A percentile compares a stretch with the other conserved stretches of the same genome.
phyloP scores from a whole-genome alignment of 2,888 invertebrate genomes.

The Palloptera scutellata region DNA sequence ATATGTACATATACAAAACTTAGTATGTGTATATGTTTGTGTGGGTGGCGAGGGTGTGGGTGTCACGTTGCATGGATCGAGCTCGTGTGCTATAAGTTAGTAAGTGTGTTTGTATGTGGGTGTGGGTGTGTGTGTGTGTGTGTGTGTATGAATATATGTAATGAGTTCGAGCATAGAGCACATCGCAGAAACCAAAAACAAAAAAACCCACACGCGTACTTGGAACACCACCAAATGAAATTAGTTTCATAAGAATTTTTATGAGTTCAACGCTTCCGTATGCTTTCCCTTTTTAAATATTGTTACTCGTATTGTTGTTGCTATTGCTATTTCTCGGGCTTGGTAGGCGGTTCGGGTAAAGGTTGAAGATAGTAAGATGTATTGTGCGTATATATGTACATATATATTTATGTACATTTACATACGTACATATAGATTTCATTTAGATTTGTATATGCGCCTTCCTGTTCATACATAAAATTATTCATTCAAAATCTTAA shows the following conservation, averaged over 20 bases:
- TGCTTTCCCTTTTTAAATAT: not conserved
- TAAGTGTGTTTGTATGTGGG: not conserved
- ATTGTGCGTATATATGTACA: too few relatives aligned
- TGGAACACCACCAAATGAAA: conserved; percentile 6
- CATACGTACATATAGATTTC: too few relatives aligned
- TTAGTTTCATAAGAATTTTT: conserved; percentile 17
- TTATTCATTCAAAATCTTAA: not conserved
- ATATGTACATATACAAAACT: not conserved
- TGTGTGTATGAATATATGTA: not conserved
- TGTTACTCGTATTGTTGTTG: too few relatives aligned
- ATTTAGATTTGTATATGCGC: not conserved
- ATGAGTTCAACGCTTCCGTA: conserved; percentile 22
- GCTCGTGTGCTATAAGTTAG: not conserved
- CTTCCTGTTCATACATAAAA: not conserved
- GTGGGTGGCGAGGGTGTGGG: not conserved
- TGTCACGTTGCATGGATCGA: not conserved
- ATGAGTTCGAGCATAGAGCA: not conserved
- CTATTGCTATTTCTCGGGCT: too few relatives aligned
- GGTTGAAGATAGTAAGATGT: too few relatives aligned
- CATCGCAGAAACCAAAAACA: not conserved
- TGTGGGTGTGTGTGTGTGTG: not conserved
- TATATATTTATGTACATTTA: too few relatives aligned
- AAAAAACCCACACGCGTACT: not conserved
- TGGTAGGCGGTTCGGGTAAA: too few relatives aligned
- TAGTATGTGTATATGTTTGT: not conserved